Evolutionary conservation across 2,888 invertebrate species (phyloP).

Genomic region (Apocheima hispidaria): DNA sequence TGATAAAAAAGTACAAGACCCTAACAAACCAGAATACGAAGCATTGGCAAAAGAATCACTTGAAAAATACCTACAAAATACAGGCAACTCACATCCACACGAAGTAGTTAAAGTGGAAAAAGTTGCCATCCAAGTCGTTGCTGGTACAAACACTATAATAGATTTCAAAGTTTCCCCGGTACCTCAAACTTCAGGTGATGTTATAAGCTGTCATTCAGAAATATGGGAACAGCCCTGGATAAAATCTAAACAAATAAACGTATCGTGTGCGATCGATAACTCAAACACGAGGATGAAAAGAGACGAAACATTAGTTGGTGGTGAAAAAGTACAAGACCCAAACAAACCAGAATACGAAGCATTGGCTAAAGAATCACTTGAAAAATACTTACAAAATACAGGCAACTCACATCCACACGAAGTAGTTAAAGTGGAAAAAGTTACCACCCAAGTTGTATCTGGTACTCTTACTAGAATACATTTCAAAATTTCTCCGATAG

Average conservation of each 20-base stretch:
- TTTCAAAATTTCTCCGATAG: slow-evolving; percentile 78
- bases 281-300: slow-evolving; percentile 36
- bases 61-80: slow-evolving; percentile 43
- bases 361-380: slow-evolving; percentile 51
- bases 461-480: slow-evolving; percentile 81
- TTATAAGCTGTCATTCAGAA: slow-evolving; percentile 43
- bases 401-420: slow-evolving; percentile 41
- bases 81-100: slow-evolving; percentile 40
- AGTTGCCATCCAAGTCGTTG: slow-evolving; percentile 74
- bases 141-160: slow-evolving; percentile 81
- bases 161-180: slow-evolving; percentile 80
- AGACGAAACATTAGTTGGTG: slow-evolving; percentile 37
- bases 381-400: slow-evolving; percentile 43
- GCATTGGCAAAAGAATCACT: slow-evolving; percentile 51
- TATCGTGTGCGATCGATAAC: slow-evolving; percentile 45
- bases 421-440: slow-evolving; percentile 65
- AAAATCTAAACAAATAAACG: slow-evolving; percentile 47
- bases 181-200: slow-evolving; percentile 57
- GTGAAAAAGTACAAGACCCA: slow-evolving; percentile 39
- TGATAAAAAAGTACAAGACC: slow-evolving; percentile 37
- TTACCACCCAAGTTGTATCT: slow-evolving; percentile 74
- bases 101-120: slow-evolving; percentile 62
- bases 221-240: slow-evolving; percentile 47
- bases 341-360: slow-evolving; percentile 46
- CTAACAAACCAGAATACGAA: slow-evolving; percentile 46